A percentile compares a stretch with the other conserved stretches of the same genome.
These are phyloP conservation scores for Caenorhabditis tropicalis DNA, from an alignment of 1,140 invertebrate genomes.

Conservation along the genomic window DNA sequence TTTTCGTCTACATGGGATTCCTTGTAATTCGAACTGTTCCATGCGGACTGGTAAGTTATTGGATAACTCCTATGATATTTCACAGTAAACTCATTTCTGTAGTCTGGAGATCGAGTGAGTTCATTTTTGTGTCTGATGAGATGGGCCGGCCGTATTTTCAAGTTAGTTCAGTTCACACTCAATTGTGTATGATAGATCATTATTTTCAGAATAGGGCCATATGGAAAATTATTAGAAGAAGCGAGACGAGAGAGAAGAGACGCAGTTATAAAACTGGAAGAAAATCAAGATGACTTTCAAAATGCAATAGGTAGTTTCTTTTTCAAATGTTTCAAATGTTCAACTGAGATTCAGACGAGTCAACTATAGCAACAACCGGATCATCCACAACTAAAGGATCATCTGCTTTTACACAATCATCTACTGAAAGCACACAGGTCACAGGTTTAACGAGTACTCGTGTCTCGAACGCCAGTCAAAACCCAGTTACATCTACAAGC, in stretches of 20 bases:
- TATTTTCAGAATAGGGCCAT: background rate
- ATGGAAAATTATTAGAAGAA: background rate
- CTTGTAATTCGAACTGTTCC: background rate
- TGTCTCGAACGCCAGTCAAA: no score
- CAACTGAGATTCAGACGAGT: background rate
- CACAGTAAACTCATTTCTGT: background rate
- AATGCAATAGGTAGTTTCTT: background rate
- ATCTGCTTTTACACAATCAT: background rate
- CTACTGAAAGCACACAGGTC: background rate
- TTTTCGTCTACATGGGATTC: conserved; percentile 2
- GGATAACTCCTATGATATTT: no score
- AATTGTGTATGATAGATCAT: background rate
- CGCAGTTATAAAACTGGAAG: background rate
- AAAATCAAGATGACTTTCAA: background rate
- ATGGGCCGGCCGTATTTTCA: background rate
- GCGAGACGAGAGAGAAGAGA: conserved; percentile 6
- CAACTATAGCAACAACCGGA: background rate
- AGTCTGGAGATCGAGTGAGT: conserved; percentile 3
- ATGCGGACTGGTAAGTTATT: background rate
- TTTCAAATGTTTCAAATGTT: background rate
- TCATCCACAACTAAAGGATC: background rate
- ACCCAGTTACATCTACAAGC: no score
- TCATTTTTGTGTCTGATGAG: conserved; percentile 4
- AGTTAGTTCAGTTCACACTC: background rate
- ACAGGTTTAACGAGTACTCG: background rate